A percentile compares a stretch with the other conserved stretches of the same genome.
These are phyloP conservation scores for Cinclus mexicanus DNA, from an alignment of 2,113 vertebrate genomes.

Conservation along the genomic window DNA sequence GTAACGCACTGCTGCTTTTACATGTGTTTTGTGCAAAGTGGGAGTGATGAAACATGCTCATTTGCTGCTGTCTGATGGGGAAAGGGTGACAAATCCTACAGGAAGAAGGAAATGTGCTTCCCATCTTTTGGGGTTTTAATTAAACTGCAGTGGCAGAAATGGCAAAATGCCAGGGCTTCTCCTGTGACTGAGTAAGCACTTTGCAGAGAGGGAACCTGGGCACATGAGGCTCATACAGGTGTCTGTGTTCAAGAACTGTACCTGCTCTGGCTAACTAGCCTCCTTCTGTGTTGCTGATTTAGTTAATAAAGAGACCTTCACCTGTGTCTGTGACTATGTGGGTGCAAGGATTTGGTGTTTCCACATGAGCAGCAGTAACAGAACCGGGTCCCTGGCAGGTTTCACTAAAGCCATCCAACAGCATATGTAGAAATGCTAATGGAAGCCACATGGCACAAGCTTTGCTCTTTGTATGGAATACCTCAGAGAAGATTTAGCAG, in stretches of 20 bases:
- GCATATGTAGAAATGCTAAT: neutral
- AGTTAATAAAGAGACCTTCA: neutral
- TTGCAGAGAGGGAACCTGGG: neutral
- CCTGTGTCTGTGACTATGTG: neutral
- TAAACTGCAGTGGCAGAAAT: neutral
- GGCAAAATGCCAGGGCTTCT: neutral
- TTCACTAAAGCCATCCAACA: neutral
- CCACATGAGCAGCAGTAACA: fast-evolving
- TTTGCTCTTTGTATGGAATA: neutral
- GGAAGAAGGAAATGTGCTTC: neutral
- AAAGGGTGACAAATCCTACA: neutral
- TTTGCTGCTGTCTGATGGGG: neutral
- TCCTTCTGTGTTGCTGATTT: neutral
- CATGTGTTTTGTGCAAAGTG: neutral
- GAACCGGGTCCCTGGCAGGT: fast-evolving
- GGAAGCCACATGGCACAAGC: neutral
- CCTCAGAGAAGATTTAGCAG: neutral
- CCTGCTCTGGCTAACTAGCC: neutral
- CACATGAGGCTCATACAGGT: neutral
- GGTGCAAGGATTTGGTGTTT: neutral
- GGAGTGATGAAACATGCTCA: neutral
- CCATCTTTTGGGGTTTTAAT: neutral
- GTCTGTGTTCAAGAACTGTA: neutral
- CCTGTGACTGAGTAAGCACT: neutral
- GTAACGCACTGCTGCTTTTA: neutral